Percentiles rank a stretch among this genome's conserved stretches.
phyloP scores from a whole-genome alignment of 2,797 vertebrate species.

The Falco rusticolus region DNA sequence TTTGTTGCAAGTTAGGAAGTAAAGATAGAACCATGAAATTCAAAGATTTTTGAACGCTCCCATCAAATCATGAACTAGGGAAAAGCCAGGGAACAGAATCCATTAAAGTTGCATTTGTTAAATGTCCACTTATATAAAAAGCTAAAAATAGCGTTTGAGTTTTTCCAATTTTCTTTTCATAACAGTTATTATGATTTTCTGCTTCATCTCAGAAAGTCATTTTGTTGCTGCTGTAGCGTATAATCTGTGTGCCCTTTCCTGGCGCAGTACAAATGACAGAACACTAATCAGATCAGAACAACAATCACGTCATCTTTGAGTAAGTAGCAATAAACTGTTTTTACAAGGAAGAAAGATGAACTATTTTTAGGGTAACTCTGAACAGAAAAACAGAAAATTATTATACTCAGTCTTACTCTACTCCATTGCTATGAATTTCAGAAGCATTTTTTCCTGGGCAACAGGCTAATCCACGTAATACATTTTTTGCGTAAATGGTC shows the following conservation, averaged over 20 bases:
- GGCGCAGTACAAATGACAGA: conserved; percentile 48
- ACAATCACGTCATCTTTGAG: conserved; percentile 56
- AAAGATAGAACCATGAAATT: conserved; percentile 28
- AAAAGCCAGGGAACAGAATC: conserved; percentile 61
- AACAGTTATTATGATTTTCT: conserved; percentile 70
- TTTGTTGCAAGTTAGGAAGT: conserved; percentile 24
- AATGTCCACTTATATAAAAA: conserved; percentile 68
- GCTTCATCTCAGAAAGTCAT: conserved; percentile 69
- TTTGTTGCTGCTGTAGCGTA: conserved; percentile 57
- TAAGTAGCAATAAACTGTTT: conserved; percentile 61
- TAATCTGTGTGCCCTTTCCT: conserved; percentile 62
- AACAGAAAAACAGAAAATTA: conserved; percentile 34
- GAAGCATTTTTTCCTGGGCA: conserved; percentile 12
- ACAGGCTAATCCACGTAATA: not conserved
- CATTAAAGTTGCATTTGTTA: conserved; percentile 58
- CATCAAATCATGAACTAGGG: conserved; percentile 11
- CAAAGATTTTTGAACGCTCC: not conserved
- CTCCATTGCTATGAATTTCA: not conserved
- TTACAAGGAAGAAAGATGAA: conserved; percentile 29
- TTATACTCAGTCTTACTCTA: not conserved
- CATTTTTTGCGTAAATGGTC: not conserved
- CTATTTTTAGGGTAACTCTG: conserved; percentile 51
- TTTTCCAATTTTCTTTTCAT: conserved; percentile 67
- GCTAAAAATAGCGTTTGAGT: conserved; percentile 64
- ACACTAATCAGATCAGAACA: conserved; percentile 60